Conservation (phyloP, 1,140 invertebrate species). For the Drosophila oshimai region DNA sequence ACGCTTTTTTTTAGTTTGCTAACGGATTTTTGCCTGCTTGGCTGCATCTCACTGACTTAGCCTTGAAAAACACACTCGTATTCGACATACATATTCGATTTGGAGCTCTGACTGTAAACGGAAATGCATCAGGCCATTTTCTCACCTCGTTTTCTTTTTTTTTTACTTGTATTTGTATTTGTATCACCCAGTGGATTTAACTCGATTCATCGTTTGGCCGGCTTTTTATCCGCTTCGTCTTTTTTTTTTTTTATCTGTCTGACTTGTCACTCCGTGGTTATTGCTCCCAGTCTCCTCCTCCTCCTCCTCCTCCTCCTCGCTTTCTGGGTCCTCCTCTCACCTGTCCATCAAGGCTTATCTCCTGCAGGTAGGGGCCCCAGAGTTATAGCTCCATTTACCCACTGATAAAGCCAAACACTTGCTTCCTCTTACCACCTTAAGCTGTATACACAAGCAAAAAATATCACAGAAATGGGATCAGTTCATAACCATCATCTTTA, state of each 20-base stretch:
- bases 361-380: no score
- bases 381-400: constrained; percentile 8
- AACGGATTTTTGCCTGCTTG: constrained; percentile 32
- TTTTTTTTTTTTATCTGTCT: constrained; percentile 40
- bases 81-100: constrained; percentile 32
- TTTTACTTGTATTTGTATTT: background rate
- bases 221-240: constrained; percentile 28
- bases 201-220: constrained; percentile 25
- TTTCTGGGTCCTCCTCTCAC: background rate
- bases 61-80: constrained; percentile 19
- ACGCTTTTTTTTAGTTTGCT: constrained; percentile 1
- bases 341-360: constrained; percentile 38
- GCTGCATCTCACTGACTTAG: constrained; percentile 28
- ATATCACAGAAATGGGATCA: no score
- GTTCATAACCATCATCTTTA: no score
- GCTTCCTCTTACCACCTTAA: background rate
- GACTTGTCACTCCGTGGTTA: constrained; percentile 36
- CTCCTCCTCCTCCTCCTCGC: background rate
- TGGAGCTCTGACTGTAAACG: constrained; percentile 28
- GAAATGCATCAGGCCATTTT: constrained; percentile 42
- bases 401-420: constrained; percentile 1
- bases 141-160: constrained; percentile 36
- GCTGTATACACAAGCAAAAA: background rate
- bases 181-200: background rate
- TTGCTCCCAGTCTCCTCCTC: constrained; percentile 10